These are phyloP conservation scores for Acronicta psi DNA, from an alignment of 2,888 invertebrate genomes.

Conservation along the genomic window DNA sequence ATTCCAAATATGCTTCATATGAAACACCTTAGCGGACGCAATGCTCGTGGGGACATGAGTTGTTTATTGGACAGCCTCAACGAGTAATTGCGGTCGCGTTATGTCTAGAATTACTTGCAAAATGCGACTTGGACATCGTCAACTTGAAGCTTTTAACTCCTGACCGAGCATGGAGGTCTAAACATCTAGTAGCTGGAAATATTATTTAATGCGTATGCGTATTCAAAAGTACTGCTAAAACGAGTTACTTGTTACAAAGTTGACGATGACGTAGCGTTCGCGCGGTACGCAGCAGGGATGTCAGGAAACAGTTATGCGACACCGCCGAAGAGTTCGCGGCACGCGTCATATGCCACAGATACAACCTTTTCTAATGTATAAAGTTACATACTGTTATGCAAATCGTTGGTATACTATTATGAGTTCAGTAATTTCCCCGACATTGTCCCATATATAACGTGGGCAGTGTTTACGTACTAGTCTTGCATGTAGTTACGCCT, in stretches of 20 bases:
- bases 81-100: constrained; percentile 56
- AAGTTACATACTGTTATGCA: constrained; percentile 51
- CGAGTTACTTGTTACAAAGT: constrained; percentile 50
- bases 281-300: constrained; percentile 23
- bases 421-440: constrained; percentile 45
- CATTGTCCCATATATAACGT: constrained; percentile 35
- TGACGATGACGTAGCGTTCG: constrained; percentile 30
- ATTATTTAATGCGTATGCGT: constrained; percentile 32
- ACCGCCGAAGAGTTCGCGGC: constrained; percentile 16
- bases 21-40: constrained; percentile 67
- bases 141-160: constrained; percentile 10
- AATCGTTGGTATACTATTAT: constrained; percentile 39
- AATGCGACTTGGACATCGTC: constrained; percentile 33
- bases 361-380: constrained; percentile 39
- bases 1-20: constrained; percentile 75
- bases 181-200: constrained; percentile 4
- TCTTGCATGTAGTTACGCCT: constrained; percentile 17
- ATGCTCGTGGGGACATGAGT: constrained; percentile 57
- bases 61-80: constrained; percentile 55
- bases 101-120: constrained; percentile 53
- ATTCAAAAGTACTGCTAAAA: constrained; percentile 42
- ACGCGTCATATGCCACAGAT: constrained; percentile 34
- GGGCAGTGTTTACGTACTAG: constrained; percentile 45
- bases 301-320: constrained; percentile 48
- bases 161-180: constrained; percentile 5